Evolutionary conservation across 2,113 vertebrate genomes (phyloP).

Genomic region (Xiphophorus hellerii): DNA sequence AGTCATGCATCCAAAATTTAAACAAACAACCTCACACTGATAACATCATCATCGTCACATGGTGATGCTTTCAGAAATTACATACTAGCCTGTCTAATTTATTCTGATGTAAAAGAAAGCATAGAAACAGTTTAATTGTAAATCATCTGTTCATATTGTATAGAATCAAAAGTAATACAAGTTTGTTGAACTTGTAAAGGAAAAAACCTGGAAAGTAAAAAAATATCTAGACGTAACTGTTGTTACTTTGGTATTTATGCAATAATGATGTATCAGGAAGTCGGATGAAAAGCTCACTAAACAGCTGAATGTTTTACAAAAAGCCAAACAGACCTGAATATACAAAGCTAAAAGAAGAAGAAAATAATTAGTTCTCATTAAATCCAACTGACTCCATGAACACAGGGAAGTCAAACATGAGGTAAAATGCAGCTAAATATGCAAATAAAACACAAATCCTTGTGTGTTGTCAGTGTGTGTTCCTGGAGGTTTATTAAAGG

Average conservation of each 20-base stretch:
- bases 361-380: not conserved
- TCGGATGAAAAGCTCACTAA: not conserved
- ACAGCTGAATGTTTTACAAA: not conserved
- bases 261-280: not conserved
- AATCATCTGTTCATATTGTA: not conserved
- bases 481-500: not conserved
- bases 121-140: not conserved
- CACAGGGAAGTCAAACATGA: not conserved
- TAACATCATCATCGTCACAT: not conserved
- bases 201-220: too few relatives aligned
- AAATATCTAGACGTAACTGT: too few relatives aligned
- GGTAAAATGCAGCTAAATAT: not conserved
- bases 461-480: not conserved
- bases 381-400: not conserved
- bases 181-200: too few relatives aligned
- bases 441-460: not conserved
- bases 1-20: not conserved
- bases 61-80: not conserved
- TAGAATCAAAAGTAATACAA: too few relatives aligned
- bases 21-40: not conserved
- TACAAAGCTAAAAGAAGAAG: not conserved
- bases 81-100: not conserved
- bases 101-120: not conserved
- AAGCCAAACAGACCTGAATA: not conserved
- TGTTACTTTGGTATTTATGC: not conserved